These are phyloP conservation scores for Channa maculata DNA, from an alignment of 2,113 vertebrate species.

Conservation along the genomic window DNA sequence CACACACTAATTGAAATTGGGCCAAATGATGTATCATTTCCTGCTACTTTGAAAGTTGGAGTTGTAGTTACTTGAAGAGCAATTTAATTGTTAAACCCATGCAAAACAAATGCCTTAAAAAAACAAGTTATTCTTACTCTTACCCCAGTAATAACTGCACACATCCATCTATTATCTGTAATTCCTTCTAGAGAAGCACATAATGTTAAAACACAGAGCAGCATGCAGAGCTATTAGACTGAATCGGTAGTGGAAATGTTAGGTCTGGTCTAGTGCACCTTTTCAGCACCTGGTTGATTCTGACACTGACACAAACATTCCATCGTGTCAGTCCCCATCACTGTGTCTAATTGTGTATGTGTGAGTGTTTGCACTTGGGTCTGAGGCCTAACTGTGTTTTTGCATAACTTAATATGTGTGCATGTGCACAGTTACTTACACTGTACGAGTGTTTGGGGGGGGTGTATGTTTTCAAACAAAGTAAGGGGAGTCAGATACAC, in stretches of 20 bases:
- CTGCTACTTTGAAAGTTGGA: no score
- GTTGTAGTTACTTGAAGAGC: no score
- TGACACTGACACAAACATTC: slow-evolving; percentile 88
- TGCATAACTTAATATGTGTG: slow-evolving; percentile 26
- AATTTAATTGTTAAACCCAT: no score
- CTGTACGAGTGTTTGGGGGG: neutral
- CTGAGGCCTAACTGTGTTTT: slow-evolving; percentile 18
- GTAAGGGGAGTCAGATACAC: neutral
- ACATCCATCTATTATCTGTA: no score
- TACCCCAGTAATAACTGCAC: no score
- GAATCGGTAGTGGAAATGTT: neutral
- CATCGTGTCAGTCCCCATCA: slow-evolving; percentile 86
- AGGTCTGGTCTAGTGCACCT: slow-evolving; percentile 77
- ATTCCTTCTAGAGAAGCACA: no score
- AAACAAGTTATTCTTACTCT: no score
- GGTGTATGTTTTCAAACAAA: neutral
- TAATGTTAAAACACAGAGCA: no score
- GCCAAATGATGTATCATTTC: no score
- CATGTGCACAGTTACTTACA: slow-evolving; percentile 24
- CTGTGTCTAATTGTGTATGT: slow-evolving; percentile 61
- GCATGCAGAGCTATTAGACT: no score
- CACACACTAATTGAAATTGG: no score
- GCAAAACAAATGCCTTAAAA: no score
- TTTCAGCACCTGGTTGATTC: slow-evolving; percentile 85
- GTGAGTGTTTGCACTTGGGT: slow-evolving; percentile 38